Evolutionary conservation across 2,888 invertebrate species (phyloP).

Genomic region (Coremacera marginata): DNA sequence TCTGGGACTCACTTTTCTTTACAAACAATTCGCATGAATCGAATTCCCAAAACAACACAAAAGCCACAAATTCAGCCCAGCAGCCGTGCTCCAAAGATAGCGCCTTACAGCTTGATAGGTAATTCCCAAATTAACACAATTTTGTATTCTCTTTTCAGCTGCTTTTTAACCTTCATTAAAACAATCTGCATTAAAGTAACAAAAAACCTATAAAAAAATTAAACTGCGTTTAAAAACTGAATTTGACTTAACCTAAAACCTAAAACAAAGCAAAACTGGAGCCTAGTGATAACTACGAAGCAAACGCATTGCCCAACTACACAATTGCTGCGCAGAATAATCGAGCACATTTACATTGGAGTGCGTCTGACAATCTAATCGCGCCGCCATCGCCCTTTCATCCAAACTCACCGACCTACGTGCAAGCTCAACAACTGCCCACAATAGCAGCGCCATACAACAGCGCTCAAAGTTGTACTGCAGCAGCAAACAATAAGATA

Average conservation of each 20-base stretch:
- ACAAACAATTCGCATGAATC: constrained; percentile 18
- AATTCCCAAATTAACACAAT: constrained; percentile 51
- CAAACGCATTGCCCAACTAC: not conserved
- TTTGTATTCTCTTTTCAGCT: constrained; percentile 56
- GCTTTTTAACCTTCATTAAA: constrained; percentile 23
- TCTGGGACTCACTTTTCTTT: constrained; percentile 34
- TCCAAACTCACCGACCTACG: constrained; percentile 23
- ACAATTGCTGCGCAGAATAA: constrained; percentile 21
- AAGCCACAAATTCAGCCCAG: constrained; percentile 14
- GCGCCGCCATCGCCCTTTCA: constrained; percentile 27
- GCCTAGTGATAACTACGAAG: not conserved
- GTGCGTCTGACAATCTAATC: constrained; percentile 12
- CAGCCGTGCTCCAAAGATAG: constrained; percentile 39
- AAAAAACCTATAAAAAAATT: not conserved
- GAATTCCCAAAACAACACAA: constrained; percentile 2
- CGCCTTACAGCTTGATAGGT: constrained; percentile 54
- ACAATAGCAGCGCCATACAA: constrained; percentile 8
- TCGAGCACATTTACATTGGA: constrained; percentile 5
- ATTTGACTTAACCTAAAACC: not conserved
- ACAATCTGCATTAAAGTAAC: not conserved
- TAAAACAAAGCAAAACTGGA: not conserved
- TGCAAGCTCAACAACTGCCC: constrained; percentile 6
- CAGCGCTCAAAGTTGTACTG: constrained; percentile 24
- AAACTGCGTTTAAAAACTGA: not conserved
- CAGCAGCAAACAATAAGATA: constrained; percentile 26